Conservation (phyloP, 2,113 vertebrate species). For the Odocoileus hemionus region DNA sequence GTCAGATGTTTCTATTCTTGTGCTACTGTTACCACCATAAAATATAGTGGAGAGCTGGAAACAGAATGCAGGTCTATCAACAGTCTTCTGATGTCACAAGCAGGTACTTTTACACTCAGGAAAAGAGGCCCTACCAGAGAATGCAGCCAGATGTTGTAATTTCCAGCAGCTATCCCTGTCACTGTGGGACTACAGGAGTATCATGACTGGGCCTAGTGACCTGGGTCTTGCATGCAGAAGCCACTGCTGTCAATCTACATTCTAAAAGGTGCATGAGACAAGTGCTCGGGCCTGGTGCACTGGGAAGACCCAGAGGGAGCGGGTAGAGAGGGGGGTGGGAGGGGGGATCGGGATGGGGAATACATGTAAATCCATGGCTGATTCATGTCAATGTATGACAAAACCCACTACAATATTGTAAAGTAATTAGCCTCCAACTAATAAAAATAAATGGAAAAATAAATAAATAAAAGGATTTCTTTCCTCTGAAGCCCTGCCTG, state of each 20-base stretch:
- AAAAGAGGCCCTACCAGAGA: not conserved
- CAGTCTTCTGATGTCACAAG: conserved; percentile 18
- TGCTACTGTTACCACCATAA: not conserved
- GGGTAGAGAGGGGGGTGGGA: no score
- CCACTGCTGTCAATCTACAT: not conserved
- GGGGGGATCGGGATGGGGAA: no score
- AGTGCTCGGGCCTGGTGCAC: no score
- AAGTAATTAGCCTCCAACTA: no score
- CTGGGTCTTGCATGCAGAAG: not conserved
- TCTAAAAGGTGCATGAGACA: not conserved
- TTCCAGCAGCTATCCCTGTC: not conserved
- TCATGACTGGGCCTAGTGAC: not conserved
- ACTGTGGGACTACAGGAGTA: not conserved
- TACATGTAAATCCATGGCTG: no score
- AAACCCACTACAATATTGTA: no score
- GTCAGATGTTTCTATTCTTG: not conserved
- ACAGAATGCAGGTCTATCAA: not conserved
- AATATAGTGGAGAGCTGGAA: not conserved
- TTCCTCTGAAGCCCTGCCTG: not conserved
- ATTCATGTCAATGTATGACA: no score
- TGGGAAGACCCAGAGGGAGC: no score
- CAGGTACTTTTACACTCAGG: not conserved
- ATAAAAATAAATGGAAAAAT: no score
- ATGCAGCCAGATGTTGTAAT: not conserved
- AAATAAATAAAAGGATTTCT: not conserved